phyloP scores from a whole-genome alignment of 2,888 invertebrate genomes.

The Timandra comae region DNA sequence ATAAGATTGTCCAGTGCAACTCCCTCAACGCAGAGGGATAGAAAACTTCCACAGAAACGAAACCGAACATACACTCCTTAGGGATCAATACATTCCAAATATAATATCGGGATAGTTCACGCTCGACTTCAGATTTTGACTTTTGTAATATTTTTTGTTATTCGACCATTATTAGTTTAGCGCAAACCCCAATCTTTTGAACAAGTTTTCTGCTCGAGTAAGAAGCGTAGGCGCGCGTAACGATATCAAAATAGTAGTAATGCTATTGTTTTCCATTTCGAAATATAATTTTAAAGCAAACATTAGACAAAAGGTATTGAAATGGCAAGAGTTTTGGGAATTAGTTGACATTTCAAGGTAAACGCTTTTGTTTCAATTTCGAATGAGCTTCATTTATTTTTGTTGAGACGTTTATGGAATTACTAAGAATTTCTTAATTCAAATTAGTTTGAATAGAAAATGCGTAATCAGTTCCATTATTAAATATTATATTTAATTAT shows the following conservation, averaged over 20 bases:
- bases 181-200: slow-evolving; percentile 21
- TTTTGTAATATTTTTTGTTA: slow-evolving; percentile 44
- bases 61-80: slow-evolving; percentile 65
- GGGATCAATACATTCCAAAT: slow-evolving; percentile 74
- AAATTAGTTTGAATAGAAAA: too few relatives aligned
- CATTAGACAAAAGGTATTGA: slow-evolving; percentile 10
- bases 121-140: slow-evolving; percentile 45
- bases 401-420: background rate
- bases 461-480: too few relatives aligned
- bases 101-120: slow-evolving; percentile 66
- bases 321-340: slow-evolving; percentile 7
- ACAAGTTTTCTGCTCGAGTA: slow-evolving; percentile 21
- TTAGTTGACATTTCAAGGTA: slow-evolving; percentile 10
- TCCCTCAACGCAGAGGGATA: slow-evolving; percentile 74
- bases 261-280: slow-evolving; percentile 1
- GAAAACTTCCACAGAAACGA: slow-evolving; percentile 71
- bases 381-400: background rate
- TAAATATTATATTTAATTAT: too few relatives aligned
- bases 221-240: slow-evolving; percentile 12
- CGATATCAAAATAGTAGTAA: slow-evolving; percentile 11
- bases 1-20: slow-evolving; percentile 76
- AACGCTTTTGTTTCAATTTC: slow-evolving; percentile 6
- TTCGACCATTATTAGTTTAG: slow-evolving; percentile 43
- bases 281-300: slow-evolving; percentile 5
- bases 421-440: too few relatives aligned